These are phyloP conservation scores for crab-eating macaque (Macaca fascicularis) DNA, from an alignment of 2,113 vertebrate genomes.

Conservation along the genomic window DNA sequence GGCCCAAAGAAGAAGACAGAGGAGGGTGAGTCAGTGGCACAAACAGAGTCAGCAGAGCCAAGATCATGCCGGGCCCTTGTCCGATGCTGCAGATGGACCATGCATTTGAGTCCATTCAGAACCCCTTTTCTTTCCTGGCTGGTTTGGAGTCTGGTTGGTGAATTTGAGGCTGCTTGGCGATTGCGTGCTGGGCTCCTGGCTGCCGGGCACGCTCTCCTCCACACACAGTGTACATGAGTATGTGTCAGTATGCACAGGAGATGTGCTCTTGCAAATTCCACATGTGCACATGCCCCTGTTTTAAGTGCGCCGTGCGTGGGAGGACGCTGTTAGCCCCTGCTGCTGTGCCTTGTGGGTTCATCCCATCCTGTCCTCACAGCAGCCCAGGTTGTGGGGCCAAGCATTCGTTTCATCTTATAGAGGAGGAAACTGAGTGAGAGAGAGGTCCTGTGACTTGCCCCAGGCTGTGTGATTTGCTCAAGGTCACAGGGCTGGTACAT, in stretches of 20 bases:
- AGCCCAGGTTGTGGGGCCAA: not conserved
- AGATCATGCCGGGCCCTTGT: rapidly evolving
- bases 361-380: not conserved
- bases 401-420: too few species aligned
- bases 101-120: rapidly evolving
- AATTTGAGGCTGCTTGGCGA: not conserved
- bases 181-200: not conserved
- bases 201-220: rapidly evolving
- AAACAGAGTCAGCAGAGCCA: rapidly evolving
- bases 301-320: not conserved
- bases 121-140: not conserved
- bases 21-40: not conserved
- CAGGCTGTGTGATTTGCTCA: too few species aligned
- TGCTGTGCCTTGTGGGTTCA: not conserved
- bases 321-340: not conserved
- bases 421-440: not conserved
- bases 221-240: not conserved
- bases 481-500: not conserved
- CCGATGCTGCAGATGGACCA: not conserved
- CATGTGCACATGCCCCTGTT: not conserved
- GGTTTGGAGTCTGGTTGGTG: not conserved
- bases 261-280: not conserved
- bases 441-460: not conserved
- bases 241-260: not conserved
- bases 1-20: not conserved